Evolutionary conservation across 2,888 invertebrate genomes (phyloP).

Genomic region (Ariolimax columbianus): DNA sequence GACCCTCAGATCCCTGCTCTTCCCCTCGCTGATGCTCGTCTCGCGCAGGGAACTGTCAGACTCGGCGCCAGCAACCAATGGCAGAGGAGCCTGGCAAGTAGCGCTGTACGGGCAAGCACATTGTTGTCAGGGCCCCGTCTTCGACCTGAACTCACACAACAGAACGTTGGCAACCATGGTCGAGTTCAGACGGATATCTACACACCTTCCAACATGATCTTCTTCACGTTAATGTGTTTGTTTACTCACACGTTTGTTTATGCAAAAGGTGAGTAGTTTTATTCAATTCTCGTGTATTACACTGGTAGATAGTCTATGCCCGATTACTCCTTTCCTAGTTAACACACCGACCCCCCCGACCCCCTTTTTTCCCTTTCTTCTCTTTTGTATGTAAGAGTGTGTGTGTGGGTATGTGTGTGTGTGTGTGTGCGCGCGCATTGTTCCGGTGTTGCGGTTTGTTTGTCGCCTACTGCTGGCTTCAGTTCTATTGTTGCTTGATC

Average conservation of each 20-base stretch:
- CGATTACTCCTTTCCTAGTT: no score
- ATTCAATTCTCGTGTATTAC: no score
- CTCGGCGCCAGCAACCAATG: constrained; percentile 28
- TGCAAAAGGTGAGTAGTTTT: background rate
- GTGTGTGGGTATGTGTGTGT: no score
- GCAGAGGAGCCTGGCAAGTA: background rate
- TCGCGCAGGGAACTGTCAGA: constrained; percentile 4
- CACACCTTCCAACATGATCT: constrained; percentile 43
- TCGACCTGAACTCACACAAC: constrained; percentile 9
- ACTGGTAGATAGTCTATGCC: no score
- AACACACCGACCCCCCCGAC: no score
- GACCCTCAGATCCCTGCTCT: constrained; percentile 10
- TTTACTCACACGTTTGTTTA: constrained; percentile 7
- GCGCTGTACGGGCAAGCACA: background rate
- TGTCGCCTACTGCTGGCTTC: no score
- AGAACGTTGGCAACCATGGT: constrained; percentile 44
- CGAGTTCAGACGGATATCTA: constrained; percentile 33
- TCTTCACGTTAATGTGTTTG: constrained; percentile 15
- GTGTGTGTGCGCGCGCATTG: no score
- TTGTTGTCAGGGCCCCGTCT: constrained; percentile 35
- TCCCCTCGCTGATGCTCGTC: constrained; percentile 15
- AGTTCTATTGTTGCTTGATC: no score
- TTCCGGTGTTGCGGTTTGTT: no score
- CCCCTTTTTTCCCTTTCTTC: no score
- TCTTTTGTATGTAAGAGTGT: no score